Evolutionary conservation across 2,113 vertebrate genomes (phyloP).

Genomic region (Arenaria interpres): DNA sequence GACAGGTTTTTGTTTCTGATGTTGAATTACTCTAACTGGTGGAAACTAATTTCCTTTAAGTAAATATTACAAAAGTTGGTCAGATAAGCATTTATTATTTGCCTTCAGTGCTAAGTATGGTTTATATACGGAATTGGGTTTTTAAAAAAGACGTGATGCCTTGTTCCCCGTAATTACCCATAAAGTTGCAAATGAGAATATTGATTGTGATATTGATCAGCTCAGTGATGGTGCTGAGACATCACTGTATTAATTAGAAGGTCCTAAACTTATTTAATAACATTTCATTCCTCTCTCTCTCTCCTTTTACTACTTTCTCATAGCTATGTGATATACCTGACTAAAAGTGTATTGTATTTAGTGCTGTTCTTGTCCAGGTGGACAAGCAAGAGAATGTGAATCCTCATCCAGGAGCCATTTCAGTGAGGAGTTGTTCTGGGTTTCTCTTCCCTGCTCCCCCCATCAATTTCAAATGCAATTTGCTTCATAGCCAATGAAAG

Average conservation of each 20-base stretch:
- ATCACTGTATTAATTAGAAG: not conserved
- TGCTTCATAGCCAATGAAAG: not conserved
- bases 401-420: not conserved
- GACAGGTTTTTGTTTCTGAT: not conserved
- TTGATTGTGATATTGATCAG: slow-evolving; percentile 7
- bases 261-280: not conserved
- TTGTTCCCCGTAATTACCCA: not conserved
- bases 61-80: not conserved
- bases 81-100: not conserved
- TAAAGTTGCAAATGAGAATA: not conserved
- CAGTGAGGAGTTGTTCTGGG: not conserved
- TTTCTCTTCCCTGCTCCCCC: rapidly evolving
- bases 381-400: not conserved
- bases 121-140: not conserved
- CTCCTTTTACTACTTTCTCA: not conserved
- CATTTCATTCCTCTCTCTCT: not conserved
- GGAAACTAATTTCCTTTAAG: not conserved
- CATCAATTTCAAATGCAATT: not conserved
- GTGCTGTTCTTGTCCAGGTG: not conserved
- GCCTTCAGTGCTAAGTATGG: not conserved
- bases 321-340: not conserved
- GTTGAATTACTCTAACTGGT: not conserved
- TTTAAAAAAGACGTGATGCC: not conserved
- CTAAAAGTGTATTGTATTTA: not conserved
- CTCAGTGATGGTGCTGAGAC: not conserved